Evolutionary conservation across 2,888 invertebrate genomes (phyloP).

Genomic region (Orthonevra nobilis): DNA sequence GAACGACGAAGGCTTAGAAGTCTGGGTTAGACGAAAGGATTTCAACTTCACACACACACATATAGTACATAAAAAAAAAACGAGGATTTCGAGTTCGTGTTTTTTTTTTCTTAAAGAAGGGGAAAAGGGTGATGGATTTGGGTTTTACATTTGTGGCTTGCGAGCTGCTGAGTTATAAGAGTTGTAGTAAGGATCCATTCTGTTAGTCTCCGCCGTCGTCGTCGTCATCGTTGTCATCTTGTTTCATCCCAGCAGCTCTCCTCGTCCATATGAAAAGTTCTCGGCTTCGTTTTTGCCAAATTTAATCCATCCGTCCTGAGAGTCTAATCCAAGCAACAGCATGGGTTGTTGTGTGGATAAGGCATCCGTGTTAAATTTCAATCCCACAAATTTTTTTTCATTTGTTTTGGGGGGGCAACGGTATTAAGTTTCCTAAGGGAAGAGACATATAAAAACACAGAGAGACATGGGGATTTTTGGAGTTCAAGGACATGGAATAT

Average conservation of each 20-base stretch:
- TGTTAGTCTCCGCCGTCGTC: slow-evolving; percentile 7
- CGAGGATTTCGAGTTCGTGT: slow-evolving; percentile 39
- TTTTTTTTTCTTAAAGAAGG: slow-evolving; percentile 6
- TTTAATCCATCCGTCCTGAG: slow-evolving; percentile 64
- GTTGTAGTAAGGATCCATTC: slow-evolving; percentile 18
- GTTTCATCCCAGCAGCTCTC: slow-evolving; percentile 16
- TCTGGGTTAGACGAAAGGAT: slow-evolving; percentile 42
- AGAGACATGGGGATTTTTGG: slow-evolving; percentile 29
- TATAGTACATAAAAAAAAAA: no score
- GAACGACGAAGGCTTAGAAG: slow-evolving; percentile 4
- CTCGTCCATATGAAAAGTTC: slow-evolving; percentile 1
- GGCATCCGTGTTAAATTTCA: slow-evolving; percentile 67
- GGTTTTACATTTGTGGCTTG: slow-evolving; percentile 68
- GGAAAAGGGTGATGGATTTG: slow-evolving; percentile 63
- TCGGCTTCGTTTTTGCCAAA: slow-evolving; percentile 53
- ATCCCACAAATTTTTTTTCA: slow-evolving; percentile 35
- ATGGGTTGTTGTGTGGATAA: slow-evolving; percentile 61
- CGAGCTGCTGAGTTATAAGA: slow-evolving; percentile 47
- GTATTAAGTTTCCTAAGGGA: background rate
- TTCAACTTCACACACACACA: slow-evolving; percentile 47
- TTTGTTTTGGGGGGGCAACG: background rate
- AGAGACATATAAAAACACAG: slow-evolving; percentile 32
- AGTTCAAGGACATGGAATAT: slow-evolving; percentile 61
- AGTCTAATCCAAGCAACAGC: slow-evolving; percentile 67
- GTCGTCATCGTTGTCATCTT: slow-evolving; percentile 28